Base-by-base conservation (phyloP, 2,797 vertebrate species). In the Chelon labrosus region DNA sequence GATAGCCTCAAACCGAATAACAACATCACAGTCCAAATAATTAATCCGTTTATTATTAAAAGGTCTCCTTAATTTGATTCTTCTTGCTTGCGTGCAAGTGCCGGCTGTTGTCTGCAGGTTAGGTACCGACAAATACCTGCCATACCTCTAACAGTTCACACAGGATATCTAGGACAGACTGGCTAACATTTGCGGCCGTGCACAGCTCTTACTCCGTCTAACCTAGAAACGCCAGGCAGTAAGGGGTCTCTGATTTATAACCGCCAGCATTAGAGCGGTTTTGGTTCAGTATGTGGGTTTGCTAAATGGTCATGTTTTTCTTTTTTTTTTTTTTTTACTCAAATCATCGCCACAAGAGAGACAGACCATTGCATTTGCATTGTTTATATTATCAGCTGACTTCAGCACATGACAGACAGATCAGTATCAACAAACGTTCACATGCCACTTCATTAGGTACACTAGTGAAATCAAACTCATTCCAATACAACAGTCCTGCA, bases 111-210 rank as follows among this genome's bases (percentile, higher is more conserved):
- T 65, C 56, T 70, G 27, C 8, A 51, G 2, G 35, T 35, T 52
- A 7, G 10, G 10, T 41, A 54, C 20, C 19, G 65, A 62, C 50
- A 61, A 41, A 71, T 60, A 64, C 49, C 35, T 54, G 55, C 16
- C 49, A 47, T 57, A 65, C 20, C 54, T 79, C 16, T 12, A 52
- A 52, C 27, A 72, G 31, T 50, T 67, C 27, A 73, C 63, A 67
- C 0, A 8, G 4, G n/a, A 50, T 31, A 70, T 65, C 41, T 27
- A 61, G 60, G 52, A 67, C 60, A 64, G 50, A 44, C 39, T 14
- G 9, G 37, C 9, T 47, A 1, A 68, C 52, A 65, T 55, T 17
- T 73, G 44, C 63, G 55, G 53, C 22, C 37, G 59, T 38, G 11
- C 49, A 38, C 22, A 19, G 5, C 38, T 22, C n/a, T 54, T 20